A percentile compares a stretch with the other conserved stretches of the same genome.
phyloP scores from a whole-genome alignment of 2,888 invertebrate genomes.

The Catotricha subobsoleta region DNA sequence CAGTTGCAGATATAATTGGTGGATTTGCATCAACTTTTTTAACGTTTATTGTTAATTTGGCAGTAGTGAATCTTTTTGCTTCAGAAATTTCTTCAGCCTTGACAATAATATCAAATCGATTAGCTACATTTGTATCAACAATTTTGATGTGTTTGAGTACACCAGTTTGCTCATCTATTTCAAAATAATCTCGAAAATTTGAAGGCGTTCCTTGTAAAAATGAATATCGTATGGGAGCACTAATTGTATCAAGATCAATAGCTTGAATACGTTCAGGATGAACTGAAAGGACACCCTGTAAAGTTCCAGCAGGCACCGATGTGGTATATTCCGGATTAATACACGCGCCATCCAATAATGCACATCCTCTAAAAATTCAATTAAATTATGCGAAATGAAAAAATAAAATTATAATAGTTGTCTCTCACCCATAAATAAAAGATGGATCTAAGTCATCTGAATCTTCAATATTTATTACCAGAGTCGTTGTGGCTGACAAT shows the following conservation, averaged over 20 bases:
- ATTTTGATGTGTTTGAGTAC: slow-evolving; percentile 63
- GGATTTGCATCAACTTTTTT: slow-evolving; percentile 76
- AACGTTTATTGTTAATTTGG: slow-evolving; percentile 62
- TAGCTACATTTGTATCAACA: slow-evolving; percentile 61
- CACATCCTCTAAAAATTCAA: slow-evolving; percentile 40
- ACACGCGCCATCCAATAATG: slow-evolving; percentile 61
- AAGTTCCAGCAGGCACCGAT: slow-evolving; percentile 55
- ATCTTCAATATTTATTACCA: slow-evolving; percentile 70
- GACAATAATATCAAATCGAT: slow-evolving; percentile 63
- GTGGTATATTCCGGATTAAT: slow-evolving; percentile 75
- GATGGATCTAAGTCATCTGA: slow-evolving; percentile 85
- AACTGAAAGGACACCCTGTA: slow-evolving; percentile 66
- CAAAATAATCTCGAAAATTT: slow-evolving; percentile 61
- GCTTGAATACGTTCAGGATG: slow-evolving; percentile 80
- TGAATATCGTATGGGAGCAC: slow-evolving; percentile 62
- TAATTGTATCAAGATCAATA: slow-evolving; percentile 75
- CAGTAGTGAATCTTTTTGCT: slow-evolving; percentile 61
- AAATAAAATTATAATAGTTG: not conserved
- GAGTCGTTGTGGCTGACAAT: slow-evolving; percentile 64
- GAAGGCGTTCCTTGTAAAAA: slow-evolving; percentile 66
- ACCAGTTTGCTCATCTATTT: slow-evolving; percentile 63
- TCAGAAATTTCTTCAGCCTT: slow-evolving; percentile 75
- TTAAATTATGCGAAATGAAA: not conserved
- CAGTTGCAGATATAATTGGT: slow-evolving; percentile 53
- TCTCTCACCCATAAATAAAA: slow-evolving; percentile 52